Evolutionary conservation across 1,140 invertebrate genomes (phyloP).

Genomic region (Papilio polytes): DNA sequence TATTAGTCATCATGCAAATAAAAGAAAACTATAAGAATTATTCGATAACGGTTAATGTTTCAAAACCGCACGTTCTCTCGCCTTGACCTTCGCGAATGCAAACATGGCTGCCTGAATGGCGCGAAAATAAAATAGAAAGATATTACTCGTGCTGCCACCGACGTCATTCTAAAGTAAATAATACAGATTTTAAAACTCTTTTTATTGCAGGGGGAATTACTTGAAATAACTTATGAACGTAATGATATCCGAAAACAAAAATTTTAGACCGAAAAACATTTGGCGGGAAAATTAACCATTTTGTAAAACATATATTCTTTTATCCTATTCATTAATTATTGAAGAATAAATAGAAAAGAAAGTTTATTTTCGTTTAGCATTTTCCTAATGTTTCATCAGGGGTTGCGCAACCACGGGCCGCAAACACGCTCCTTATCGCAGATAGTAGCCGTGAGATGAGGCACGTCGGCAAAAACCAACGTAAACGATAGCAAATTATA

Average conservation of each 20-base stretch:
- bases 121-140: conserved; percentile 34
- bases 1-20: background rate
- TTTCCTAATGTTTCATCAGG: background rate
- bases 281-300: background rate
- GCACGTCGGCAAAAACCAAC: conserved; percentile 20
- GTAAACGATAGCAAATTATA: conserved; percentile 4
- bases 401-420: background rate
- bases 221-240: background rate
- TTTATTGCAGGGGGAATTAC: background rate
- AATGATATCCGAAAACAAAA: background rate
- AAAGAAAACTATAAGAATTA: background rate
- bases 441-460: conserved; percentile 17
- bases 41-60: background rate
- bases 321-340: background rate
- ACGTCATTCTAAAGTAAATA: conserved; percentile 11
- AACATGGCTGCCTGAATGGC: conserved; percentile 10
- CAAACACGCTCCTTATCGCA: conserved; percentile 7
- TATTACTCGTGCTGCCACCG: conserved; percentile 7
- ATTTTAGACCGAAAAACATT: background rate
- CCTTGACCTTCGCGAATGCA: conserved; percentile 33
- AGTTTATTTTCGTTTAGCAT: background rate
- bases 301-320: background rate
- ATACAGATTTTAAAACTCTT: background rate
- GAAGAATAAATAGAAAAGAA: background rate
- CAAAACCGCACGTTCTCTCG: conserved; percentile 19